Base-by-base conservation (phyloP, 2,113 vertebrate genomes). In the Microtus ochrogaster region DNA sequence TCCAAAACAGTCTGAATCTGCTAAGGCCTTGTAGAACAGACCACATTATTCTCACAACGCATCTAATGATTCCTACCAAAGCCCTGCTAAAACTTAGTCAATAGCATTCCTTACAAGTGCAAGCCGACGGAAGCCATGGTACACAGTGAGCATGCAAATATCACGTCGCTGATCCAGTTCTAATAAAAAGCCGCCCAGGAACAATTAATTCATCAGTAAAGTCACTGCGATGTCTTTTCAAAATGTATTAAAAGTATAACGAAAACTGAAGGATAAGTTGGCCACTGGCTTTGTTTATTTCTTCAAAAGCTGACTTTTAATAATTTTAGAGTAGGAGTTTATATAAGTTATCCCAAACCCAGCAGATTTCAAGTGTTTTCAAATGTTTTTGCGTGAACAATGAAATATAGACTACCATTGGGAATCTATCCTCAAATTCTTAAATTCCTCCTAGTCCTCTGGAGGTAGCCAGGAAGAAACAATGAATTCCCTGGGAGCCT, bases 21-120 rank as follows among this genome's bases (percentile, higher is more conserved):
- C 30, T 1, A n/a, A 47, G 39, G 70, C 39, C 90, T 84, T 90
- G 84, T 58, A 95, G 72, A 77, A 90, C 79, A 93, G 73, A 94
- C 41, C 30, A 21, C 63, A 65, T 77, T 84, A 90, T 93, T 96
- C 94, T 90, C 89, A 89, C 93, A 97, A 94, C 79, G 78, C 41
- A 52, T 41, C 89, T 93, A 55, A 58, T 28, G 70, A 86, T 39
- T 44, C 61, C 94, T 44, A 63, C 61, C 72, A 68, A 49, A 52
- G 70, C 44, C n/a, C n/a, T 63, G 52, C 73, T 58, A 87, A 91
- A 88, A 89, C 74, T 66, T 73, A 66, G 82, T 78, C 89, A 87
- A 91, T 3, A 17, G 63, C 28, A 41, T 52, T 91, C 70, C 83
- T 79, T 55, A 93, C 52, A 86, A 96, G 76, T 33, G 36, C 28